Percentiles rank a stretch among this genome's conserved stretches.
These are phyloP conservation scores for Deilephila porcellus DNA, from an alignment of 2,888 invertebrate species.

Conservation along the genomic window DNA sequence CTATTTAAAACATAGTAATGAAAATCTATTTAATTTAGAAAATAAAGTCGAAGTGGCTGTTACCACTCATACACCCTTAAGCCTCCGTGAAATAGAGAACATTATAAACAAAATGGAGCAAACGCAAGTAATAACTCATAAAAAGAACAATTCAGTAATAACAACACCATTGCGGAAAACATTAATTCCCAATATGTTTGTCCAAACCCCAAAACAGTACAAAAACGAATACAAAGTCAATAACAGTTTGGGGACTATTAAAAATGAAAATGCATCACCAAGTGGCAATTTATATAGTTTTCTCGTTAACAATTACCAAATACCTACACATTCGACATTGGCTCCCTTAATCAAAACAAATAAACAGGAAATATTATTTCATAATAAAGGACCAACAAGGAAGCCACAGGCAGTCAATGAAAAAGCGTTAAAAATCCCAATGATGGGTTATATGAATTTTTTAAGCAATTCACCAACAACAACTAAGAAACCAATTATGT, in stretches of 20 bases:
- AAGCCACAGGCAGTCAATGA: conserved; percentile 24
- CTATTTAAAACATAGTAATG: conserved; percentile 56
- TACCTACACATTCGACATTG: background rate
- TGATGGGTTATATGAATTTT: conserved; percentile 33
- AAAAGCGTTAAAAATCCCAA: conserved; percentile 28
- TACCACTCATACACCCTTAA: conserved; percentile 54
- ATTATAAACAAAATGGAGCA: conserved; percentile 52
- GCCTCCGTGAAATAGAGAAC: conserved; percentile 70
- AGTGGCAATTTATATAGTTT: conserved; percentile 7
- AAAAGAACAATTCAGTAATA: background rate
- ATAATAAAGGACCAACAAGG: conserved; percentile 22
- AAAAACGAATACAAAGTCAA: background rate
- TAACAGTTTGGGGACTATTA: background rate
- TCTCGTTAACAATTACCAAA: conserved; percentile 5
- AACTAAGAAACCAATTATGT: conserved; percentile 29
- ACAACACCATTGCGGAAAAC: conserved; percentile 2
- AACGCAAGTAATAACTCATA: conserved; percentile 4
- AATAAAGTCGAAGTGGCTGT: conserved; percentile 64
- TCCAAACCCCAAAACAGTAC: background rate
- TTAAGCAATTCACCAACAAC: conserved; percentile 30
- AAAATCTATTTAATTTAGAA: conserved; percentile 69
- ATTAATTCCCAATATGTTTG: background rate
- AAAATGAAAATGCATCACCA: conserved; percentile 2
- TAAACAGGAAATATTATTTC: background rate
- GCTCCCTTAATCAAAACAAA: conserved; percentile 6